Conservation (phyloP, 2,113 vertebrate genomes). For the Chionomys nivalis region DNA sequence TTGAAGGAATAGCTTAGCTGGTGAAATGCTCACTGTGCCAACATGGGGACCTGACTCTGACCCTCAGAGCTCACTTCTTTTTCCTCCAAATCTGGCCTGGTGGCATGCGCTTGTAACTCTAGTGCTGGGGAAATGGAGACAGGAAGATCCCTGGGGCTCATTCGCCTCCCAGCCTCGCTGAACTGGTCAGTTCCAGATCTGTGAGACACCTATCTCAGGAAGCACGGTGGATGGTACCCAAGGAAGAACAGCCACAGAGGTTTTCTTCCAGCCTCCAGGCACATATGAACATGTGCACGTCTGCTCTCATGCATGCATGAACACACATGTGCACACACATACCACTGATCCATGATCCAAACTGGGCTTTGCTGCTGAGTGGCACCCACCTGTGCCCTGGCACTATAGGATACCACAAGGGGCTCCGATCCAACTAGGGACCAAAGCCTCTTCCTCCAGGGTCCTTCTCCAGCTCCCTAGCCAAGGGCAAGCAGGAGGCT, state of each 20-base stretch:
- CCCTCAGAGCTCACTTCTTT: not conserved
- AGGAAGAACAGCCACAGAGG: not conserved
- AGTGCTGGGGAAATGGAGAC: not conserved
- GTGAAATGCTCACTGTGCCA: not conserved
- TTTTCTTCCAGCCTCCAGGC: not conserved
- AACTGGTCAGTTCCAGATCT: not conserved
- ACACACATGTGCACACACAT: not conserved
- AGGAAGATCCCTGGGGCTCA: not conserved
- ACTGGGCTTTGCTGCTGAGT: not conserved
- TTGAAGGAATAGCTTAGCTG: not conserved
- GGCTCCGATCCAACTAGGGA: not conserved
- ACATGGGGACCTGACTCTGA: not conserved
- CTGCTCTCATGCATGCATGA: not conserved
- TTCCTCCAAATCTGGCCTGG: not conserved
- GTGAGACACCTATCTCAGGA: not conserved
- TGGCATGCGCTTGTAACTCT: not conserved
- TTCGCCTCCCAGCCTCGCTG: not conserved
- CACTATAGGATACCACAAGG: not conserved
- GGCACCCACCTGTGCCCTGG: rapidly evolving
- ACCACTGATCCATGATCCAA: not conserved
- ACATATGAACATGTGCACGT: not conserved
- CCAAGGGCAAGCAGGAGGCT: not conserved
- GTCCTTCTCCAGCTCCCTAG: not conserved
- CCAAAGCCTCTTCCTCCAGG: not conserved
- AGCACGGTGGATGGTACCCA: not conserved